These are phyloP conservation scores for Chydorus sphaericus DNA, from an alignment of 2,888 invertebrate genomes.

Conservation along the genomic window DNA sequence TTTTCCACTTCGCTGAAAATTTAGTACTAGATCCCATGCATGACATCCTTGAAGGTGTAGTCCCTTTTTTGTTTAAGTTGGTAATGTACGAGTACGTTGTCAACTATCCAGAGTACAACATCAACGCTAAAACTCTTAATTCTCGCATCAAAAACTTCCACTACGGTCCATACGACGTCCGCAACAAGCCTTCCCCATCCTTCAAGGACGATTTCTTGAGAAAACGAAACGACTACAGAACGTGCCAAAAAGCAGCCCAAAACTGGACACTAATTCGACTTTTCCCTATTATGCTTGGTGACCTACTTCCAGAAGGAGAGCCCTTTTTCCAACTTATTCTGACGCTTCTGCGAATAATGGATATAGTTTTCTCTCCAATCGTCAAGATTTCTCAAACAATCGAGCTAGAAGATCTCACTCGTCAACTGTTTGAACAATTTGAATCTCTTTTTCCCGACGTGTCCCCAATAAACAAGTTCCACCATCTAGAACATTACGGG, in stretches of 20 bases:
- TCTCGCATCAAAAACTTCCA: background rate
- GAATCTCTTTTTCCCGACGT: conserved; percentile 10
- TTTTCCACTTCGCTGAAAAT: conserved; percentile 3
- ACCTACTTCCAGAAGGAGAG: background rate
- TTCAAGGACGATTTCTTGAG: background rate
- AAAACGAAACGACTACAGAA: background rate
- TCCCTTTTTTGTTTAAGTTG: background rate
- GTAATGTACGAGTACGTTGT: background rate
- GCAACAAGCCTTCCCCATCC: conserved; percentile 9
- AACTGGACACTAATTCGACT: conserved; percentile 8
- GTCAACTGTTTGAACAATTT: background rate
- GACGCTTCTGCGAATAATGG: background rate
- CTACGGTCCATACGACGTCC: conserved; percentile 3
- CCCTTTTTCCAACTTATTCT: background rate
- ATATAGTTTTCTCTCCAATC: conserved; percentile 4
- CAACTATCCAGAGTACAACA: background rate
- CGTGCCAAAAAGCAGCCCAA: conserved; percentile 1
- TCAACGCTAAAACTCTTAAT: background rate
- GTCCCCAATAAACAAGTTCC: conserved; percentile 19
- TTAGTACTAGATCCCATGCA: conserved; percentile 13
- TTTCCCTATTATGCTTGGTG: conserved; percentile 5
- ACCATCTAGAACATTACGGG: conserved; percentile 21
- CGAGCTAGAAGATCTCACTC: background rate
- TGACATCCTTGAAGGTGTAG: conserved; percentile 14
- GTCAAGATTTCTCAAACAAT: background rate